phyloP scores from a whole-genome alignment of 2,888 invertebrate species.

The Cabera pusaria region DNA sequence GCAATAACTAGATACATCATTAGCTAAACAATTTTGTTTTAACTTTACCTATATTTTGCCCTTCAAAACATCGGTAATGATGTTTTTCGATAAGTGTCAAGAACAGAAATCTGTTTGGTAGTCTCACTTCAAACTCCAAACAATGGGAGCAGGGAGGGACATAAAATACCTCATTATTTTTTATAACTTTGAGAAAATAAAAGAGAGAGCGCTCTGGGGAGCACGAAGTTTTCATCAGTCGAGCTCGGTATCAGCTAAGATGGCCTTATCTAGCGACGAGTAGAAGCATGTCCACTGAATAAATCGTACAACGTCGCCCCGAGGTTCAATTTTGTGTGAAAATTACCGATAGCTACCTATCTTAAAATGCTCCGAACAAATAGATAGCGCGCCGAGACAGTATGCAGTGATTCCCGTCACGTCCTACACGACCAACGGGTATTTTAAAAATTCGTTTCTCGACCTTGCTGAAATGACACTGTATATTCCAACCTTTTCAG shows the following conservation, averaged over 20 bases:
- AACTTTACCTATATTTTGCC: too few species aligned
- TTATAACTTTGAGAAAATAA: constrained; percentile 66
- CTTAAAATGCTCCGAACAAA: constrained; percentile 35
- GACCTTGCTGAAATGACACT: constrained; percentile 38
- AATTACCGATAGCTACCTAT: constrained; percentile 48
- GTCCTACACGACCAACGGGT: constrained; percentile 52
- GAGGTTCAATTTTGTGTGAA: constrained; percentile 69
- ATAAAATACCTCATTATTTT: constrained; percentile 73
- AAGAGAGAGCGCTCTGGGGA: constrained; percentile 54
- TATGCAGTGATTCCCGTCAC: constrained; percentile 61
- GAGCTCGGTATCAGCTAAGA: constrained; percentile 49
- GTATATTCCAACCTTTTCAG: constrained; percentile 27
- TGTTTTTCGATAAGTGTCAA: constrained; percentile 19
- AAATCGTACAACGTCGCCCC: constrained; percentile 60
- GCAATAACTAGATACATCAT: too few species aligned
- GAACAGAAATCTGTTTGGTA: constrained; percentile 34
- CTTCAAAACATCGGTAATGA: not conserved
- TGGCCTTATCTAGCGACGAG: constrained; percentile 52
- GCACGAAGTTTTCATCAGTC: constrained; percentile 55
- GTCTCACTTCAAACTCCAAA: constrained; percentile 41
- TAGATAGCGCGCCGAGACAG: constrained; percentile 43
- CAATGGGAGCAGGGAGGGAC: constrained; percentile 55
- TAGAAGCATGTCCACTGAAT: constrained; percentile 60
- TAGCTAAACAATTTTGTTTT: too few species aligned
- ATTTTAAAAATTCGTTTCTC: constrained; percentile 57